Base-by-base conservation (phyloP, 64 coral and sea anemone genomes). In the Dendrophyllia cribrosa region DNA sequence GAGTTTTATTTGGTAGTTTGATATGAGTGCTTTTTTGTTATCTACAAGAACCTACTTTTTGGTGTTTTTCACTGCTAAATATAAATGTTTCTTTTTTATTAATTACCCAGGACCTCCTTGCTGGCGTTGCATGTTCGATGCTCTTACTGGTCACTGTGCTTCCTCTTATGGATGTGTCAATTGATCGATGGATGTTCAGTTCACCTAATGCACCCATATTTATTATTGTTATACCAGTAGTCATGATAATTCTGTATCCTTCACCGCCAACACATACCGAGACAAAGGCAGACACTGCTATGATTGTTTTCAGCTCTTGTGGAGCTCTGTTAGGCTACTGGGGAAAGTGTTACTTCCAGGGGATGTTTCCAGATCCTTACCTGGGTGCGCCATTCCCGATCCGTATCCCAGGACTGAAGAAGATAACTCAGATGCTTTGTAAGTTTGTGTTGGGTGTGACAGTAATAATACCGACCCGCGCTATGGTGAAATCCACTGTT, bases 191-290 rank as follows among this genome's bases (percentile, higher is more conserved):
- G 95, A 25, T 94, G 10, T 88, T 97, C 59, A 97, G 74, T 17
- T 94, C 95, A 25, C 95, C 95, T 3, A 89, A 88, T 53, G 79
- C 95, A 1, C 95, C 95, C 3, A 97, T 97, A 72, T 94, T 94
- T 50, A 70, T 97, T 49, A 84, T 94, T 5, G 76, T 89, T 43
- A 87, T 97, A 55, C 92, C 88, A 76, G 20, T 97, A 20, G 82
- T 44, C n/a, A 83, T 97, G 92, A 93, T 92, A 62, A 45, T 88
- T 4, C 61, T 97, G 0, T 97, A 97, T n/a, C 95, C 95, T 69
- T 84, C 92, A 5, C 95, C 95, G 4, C 92, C 95, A 49, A 59
- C 52, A 53, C 77, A 87, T 43, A 97, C 95, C 16, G 77, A 91
- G 16, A 97, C 95, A 34, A 88, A 78, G 43, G 87, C 88, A 14